Conservation (phyloP, 64 coral and sea anemone species). For the Astreopora myriophthalma region DNA sequence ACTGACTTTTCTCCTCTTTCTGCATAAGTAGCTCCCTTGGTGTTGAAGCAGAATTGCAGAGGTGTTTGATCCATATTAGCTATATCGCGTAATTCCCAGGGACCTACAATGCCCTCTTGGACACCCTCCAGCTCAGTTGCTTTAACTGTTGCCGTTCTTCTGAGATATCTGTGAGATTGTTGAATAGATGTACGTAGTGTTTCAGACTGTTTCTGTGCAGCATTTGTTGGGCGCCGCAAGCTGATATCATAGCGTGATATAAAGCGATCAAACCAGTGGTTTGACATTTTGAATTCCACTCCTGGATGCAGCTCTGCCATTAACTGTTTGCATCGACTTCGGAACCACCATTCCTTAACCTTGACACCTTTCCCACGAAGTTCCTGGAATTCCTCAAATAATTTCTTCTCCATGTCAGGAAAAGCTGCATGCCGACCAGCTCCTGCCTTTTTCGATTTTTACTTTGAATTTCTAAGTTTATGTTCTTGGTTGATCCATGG, state of each 20-base stretch:
- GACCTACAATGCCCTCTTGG: slow-evolving; percentile 31
- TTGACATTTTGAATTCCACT: slow-evolving; percentile 12
- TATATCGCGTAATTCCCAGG: background rate
- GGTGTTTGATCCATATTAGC: slow-evolving; percentile 18
- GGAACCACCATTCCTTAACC: slow-evolving; percentile 29
- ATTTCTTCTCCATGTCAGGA: background rate
- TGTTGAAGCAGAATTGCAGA: slow-evolving; percentile 18
- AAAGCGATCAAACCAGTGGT: slow-evolving; percentile 19
- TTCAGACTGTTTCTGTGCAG: slow-evolving; percentile 18
- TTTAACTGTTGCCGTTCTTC: slow-evolving; percentile 12
- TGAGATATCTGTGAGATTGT: slow-evolving; percentile 28
- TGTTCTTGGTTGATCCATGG: slow-evolving; percentile 26
- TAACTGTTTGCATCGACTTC: slow-evolving; percentile 37
- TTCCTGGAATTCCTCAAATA: background rate
- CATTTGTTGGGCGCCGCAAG: slow-evolving; percentile 18
- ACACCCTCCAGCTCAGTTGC: slow-evolving; percentile 29
- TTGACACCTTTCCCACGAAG: slow-evolving; percentile 22
- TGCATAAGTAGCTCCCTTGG: slow-evolving; percentile 22
- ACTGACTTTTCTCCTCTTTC: slow-evolving; percentile 24
- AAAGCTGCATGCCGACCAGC: background rate
- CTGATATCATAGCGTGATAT: background rate
- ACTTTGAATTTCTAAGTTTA: slow-evolving; percentile 8
- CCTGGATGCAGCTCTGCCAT: slow-evolving; percentile 17
- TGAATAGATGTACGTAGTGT: slow-evolving; percentile 8
- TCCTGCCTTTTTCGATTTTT: background rate